Conservation (phyloP, 2,113 vertebrate species). For the Perca flavescens region DNA sequence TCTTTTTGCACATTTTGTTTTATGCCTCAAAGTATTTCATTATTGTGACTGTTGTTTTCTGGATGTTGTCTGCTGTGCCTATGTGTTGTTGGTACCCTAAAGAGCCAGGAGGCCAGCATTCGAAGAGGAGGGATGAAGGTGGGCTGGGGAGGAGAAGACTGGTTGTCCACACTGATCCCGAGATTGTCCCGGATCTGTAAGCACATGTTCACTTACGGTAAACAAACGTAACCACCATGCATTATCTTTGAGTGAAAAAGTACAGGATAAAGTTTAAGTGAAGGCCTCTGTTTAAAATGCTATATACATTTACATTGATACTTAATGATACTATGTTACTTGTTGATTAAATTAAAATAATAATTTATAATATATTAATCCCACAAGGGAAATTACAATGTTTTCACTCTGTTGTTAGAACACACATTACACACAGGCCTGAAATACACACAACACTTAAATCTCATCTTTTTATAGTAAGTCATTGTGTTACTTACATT, state of each 20-base stretch:
- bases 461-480: too few species aligned
- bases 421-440: too few species aligned
- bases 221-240: background rate
- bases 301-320: background rate
- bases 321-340: too few species aligned
- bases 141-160: constrained; percentile 92
- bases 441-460: too few species aligned
- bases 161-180: constrained; percentile 94
- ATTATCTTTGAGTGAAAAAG: background rate
- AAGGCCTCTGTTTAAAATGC: background rate
- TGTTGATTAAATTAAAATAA: too few species aligned
- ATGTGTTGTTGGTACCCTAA: constrained; percentile 86
- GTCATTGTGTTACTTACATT: too few species aligned
- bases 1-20: background rate
- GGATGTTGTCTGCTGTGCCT: background rate
- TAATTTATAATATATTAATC: too few species aligned
- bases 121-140: constrained; percentile 94
- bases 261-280: background rate
- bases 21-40: background rate
- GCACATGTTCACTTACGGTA: constrained; percentile 36
- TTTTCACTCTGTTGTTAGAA: too few species aligned
- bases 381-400: too few species aligned
- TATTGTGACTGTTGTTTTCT: background rate
- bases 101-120: constrained; percentile 98
- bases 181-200: constrained; percentile 96